phyloP scores from a whole-genome alignment of 1,140 invertebrate species.

The Onthophagus taurus region DNA sequence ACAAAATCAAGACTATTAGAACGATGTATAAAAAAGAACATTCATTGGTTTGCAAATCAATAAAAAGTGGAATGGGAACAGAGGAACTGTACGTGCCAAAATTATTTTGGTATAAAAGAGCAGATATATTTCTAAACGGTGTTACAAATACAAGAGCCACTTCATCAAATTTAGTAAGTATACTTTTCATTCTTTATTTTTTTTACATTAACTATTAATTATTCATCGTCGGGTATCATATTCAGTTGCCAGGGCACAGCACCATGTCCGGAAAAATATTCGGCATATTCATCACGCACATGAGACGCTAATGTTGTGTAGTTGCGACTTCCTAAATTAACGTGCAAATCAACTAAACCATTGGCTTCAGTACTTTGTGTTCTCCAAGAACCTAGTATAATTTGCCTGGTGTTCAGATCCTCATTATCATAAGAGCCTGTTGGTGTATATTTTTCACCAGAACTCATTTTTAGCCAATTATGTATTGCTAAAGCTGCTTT shows the following conservation, averaged over 20 bases:
- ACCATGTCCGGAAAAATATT: no score
- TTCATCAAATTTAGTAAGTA: no score
- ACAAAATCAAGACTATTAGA: constrained; percentile 20
- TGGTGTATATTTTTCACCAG: constrained; percentile 2
- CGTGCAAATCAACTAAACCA: no score
- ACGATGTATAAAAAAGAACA: constrained; percentile 17
- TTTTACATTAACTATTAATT: no score
- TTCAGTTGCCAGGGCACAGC: no score
- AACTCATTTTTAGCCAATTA: constrained; percentile 11
- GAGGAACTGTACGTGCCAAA: constrained; percentile 20
- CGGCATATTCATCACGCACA: no score
- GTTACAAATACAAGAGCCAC: no score
- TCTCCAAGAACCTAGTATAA: constrained; percentile 10
- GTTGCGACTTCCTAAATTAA: no score
- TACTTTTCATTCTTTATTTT: no score
- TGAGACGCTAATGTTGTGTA: no score
- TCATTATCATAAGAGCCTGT: constrained; percentile 5
- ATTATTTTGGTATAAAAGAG: constrained; percentile 19
- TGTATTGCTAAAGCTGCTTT: constrained; percentile 17
- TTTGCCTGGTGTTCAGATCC: constrained; percentile 7
- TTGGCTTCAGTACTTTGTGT: no score
- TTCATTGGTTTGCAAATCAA: constrained; percentile 17
- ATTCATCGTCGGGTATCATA: no score
- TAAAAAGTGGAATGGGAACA: constrained; percentile 16
- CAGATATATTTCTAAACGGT: constrained; percentile 17